Evolutionary conservation across 2,888 invertebrate species (phyloP).

Genomic region (Heteromyza rotundicornis): DNA sequence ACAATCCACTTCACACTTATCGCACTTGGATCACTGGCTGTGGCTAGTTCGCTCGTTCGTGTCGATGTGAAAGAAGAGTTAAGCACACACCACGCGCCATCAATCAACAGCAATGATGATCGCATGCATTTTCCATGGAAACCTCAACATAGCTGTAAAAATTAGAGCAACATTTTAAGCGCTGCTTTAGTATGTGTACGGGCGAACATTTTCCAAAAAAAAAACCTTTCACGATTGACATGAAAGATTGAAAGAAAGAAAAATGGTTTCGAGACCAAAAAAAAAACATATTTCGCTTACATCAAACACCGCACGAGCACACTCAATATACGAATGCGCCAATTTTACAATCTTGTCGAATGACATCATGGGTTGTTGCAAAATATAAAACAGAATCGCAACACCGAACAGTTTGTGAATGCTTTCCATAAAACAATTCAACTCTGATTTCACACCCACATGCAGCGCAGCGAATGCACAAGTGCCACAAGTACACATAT

Average conservation of each 20-base stretch:
- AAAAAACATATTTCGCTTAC: not conserved
- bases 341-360: conserved; percentile 46
- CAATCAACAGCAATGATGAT: not conserved
- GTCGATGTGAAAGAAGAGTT: no score
- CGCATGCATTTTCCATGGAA: not conserved
- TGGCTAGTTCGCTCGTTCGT: no score
- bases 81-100: no score
- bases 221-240: not conserved
- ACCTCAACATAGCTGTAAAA: no score
- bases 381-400: conserved; percentile 23
- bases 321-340: not conserved
- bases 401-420: not conserved
- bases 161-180: not conserved
- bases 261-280: no score
- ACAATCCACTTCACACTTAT: not conserved
- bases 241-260: no score
- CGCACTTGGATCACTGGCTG: no score
- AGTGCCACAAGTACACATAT: not conserved
- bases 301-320: not conserved
- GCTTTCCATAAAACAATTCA: conserved; percentile 1
- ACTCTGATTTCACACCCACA: conserved; percentile 10
- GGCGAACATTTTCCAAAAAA: not conserved
- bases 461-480: not conserved
- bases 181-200: not conserved
- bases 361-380: conserved; percentile 52